These are phyloP conservation scores for Galerucella pusilla DNA, from an alignment of 2,888 invertebrate genomes.

Conservation along the genomic window DNA sequence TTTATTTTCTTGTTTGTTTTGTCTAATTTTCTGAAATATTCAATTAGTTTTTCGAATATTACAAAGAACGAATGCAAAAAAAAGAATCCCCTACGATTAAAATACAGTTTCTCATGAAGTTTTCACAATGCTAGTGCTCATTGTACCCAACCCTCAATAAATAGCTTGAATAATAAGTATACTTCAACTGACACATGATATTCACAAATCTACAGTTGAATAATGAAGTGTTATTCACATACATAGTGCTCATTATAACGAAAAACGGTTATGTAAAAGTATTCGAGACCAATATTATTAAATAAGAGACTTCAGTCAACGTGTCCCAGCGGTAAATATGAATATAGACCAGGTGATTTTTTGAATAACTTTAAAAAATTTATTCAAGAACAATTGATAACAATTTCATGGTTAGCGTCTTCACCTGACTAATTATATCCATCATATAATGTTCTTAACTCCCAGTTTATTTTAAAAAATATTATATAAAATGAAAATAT, in stretches of 20 bases:
- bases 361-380: no score
- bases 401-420: no score
- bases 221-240: neutral
- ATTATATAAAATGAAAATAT: neutral
- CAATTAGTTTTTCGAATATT: no score
- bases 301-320: constrained; percentile 4
- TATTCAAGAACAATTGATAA: no score
- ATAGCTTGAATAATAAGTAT: neutral
- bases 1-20: no score
- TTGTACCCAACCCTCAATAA: neutral
- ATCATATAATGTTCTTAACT: no score
- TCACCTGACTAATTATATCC: no score
- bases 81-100: neutral
- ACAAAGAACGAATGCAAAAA: no score
- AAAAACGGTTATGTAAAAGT: constrained; percentile 20
- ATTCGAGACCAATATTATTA: constrained; percentile 12
- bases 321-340: no score
- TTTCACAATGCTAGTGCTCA: neutral
- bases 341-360: neutral
- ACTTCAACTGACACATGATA: neutral
- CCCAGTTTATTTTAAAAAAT: no score
- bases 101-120: neutral
- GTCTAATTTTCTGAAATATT: no score
- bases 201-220: neutral
- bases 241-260: neutral